These are phyloP conservation scores for Onychostoma macrolepis DNA, from an alignment of 2,113 vertebrate genomes.

Conservation along the genomic window DNA sequence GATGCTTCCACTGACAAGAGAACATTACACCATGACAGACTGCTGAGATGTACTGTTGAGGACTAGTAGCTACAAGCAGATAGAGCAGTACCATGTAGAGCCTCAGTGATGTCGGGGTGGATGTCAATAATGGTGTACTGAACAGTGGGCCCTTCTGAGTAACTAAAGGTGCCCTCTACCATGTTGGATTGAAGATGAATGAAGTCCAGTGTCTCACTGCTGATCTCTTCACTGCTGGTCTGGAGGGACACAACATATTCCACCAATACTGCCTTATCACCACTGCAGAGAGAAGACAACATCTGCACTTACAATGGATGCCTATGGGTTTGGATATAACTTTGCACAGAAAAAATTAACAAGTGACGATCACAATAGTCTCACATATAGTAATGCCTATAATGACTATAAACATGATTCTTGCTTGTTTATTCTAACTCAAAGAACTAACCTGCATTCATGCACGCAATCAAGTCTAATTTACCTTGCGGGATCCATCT, in stretches of 20 bases:
- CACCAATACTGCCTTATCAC: constrained; percentile 73
- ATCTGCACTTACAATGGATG: background rate
- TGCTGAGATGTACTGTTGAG: background rate
- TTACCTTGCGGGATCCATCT: constrained; percentile 70
- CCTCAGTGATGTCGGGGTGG: constrained; percentile 78
- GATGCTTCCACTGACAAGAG: constrained; percentile 37
- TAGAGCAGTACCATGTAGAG: constrained; percentile 60
- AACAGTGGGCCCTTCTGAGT: constrained; percentile 78
- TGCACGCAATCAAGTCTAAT: constrained; percentile 26
- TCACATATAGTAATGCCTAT: background rate
- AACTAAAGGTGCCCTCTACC: constrained; percentile 83
- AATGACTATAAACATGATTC: constrained; percentile 1
- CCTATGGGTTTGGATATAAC: background rate
- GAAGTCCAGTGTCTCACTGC: constrained; percentile 84
- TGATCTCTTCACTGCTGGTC: constrained; percentile 78
- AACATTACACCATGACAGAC: background rate
- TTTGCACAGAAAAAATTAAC: background rate
- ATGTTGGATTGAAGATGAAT: constrained; percentile 88
- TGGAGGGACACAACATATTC: constrained; percentile 84
- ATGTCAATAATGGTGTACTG: constrained; percentile 82
- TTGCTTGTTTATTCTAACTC: background rate
- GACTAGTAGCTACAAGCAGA: background rate
- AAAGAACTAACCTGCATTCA: constrained; percentile 5
- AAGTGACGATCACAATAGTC: background rate
- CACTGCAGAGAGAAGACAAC: constrained; percentile 26